Percentiles rank a stretch among this genome's conserved stretches.
Conservation (phyloP, 2,888 invertebrate species). For the Eumacrocentrus americanus region DNA sequence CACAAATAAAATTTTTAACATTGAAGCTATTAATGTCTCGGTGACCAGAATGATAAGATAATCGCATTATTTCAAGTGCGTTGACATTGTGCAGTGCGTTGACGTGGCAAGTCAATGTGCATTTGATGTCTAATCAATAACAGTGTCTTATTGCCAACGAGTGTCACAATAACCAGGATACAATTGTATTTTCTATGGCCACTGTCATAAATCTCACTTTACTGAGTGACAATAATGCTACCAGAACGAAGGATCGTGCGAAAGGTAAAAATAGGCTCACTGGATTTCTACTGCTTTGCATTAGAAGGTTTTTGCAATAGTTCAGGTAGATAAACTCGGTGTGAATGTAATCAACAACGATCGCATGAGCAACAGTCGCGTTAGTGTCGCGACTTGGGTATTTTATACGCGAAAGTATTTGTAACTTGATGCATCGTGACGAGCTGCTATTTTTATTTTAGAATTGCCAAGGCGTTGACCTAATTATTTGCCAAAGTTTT, state of each 20-base stretch:
- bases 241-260: slow-evolving; percentile 9
- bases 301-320: neutral
- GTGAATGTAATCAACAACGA: neutral
- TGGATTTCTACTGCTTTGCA: neutral
- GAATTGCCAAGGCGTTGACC: neutral
- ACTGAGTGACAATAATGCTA: slow-evolving; percentile 6
- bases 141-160: neutral
- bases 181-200: neutral
- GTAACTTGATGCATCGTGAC: neutral
- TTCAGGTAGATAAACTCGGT: slow-evolving; percentile 6
- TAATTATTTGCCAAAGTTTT: neutral
- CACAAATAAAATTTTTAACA: too few relatives aligned
- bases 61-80: too few relatives aligned
- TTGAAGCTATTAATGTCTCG: too few relatives aligned
- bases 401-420: neutral
- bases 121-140: neutral
- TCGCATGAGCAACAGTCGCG: neutral
- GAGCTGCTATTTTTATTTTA: neutral
- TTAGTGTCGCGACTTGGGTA: neutral
- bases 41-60: too few relatives aligned
- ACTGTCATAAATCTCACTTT: too few relatives aligned
- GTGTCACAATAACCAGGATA: neutral
- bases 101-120: slow-evolving; percentile 14
- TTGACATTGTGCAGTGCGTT: neutral
- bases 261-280: slow-evolving; percentile 21